These are phyloP conservation scores for Sapajus apella DNA, from an alignment of 2,113 vertebrate species.

Conservation along the genomic window DNA sequence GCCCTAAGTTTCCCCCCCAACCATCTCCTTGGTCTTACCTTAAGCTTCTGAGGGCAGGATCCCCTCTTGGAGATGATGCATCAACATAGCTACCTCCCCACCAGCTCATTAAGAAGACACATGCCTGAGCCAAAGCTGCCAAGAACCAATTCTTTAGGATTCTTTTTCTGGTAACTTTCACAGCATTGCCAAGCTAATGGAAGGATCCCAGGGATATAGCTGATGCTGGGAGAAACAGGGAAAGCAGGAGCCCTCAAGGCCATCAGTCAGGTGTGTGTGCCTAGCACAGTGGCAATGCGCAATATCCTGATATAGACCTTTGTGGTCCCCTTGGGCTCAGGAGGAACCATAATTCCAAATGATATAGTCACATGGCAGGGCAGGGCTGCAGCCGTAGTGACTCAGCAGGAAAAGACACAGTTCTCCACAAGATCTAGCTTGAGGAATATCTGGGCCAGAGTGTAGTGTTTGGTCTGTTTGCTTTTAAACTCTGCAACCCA, in stretches of 20 bases:
- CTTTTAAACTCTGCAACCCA: not conserved
- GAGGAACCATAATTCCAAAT: not conserved
- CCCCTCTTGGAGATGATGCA: not conserved
- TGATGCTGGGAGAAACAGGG: not conserved
- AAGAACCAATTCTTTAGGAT: not conserved
- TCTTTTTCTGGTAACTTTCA: slow-evolving; percentile 25
- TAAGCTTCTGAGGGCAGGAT: not conserved
- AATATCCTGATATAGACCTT: rapidly evolving
- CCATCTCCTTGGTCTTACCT: not conserved
- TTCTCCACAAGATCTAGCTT: not conserved
- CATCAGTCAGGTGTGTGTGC: not conserved
- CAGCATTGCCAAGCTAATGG: not conserved
- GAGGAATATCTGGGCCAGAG: not conserved
- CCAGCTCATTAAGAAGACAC: slow-evolving; percentile 61
- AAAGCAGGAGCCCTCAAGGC: not conserved
- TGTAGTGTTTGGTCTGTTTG: not conserved
- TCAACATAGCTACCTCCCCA: slow-evolving; percentile 12
- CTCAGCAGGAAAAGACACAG: slow-evolving; percentile 22
- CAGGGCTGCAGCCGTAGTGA: not conserved
- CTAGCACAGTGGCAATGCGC: not conserved
- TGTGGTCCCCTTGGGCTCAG: not conserved
- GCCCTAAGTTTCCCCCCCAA: too few relatives aligned
- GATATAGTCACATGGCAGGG: not conserved
- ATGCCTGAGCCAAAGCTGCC: not conserved
- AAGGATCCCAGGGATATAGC: not conserved